Evolutionary conservation across 2,888 invertebrate genomes (phyloP), one percentile per base, ranked within the genome.

Genomic region (Leptopilina drosophilae): DNA sequence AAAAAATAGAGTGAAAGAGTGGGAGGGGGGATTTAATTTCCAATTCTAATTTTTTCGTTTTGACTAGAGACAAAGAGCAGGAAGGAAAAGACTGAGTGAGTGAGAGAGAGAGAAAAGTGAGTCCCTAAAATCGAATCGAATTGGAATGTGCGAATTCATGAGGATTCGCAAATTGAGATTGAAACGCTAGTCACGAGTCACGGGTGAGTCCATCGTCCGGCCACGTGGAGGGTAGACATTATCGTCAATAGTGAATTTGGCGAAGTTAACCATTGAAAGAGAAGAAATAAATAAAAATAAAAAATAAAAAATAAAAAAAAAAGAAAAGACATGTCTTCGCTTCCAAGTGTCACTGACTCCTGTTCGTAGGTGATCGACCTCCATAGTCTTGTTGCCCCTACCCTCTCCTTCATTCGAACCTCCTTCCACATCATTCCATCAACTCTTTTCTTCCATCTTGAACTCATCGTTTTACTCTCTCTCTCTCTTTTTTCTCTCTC

Each of bases 311-410:
- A 59, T 46, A 78, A 80, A 73, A 26, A 3, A 33, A 33, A 3
- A 33, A 33, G 33, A 33, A 33, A 33, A 65, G 62, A 75, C 62
- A 49, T 53, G 64, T 85, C 84, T 84, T 85, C 81, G 82, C 81
- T 80, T 82, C 85, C 85, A 90, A 90, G 91, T 91, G 91, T 91
- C 91, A 91, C 91, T 91, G 91, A 91, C 91, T 91, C 90, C 87
- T 81, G 90, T 88, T 86, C 91, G 89, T 91, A 91, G 91, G 91
- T 91, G 91, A 91, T 91, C 91, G 91, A 91, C 91, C 91, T 91
- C 91, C 88, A 89, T 89, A 88, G 87, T 84, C 83, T 87, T 87
- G 85, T 86, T 87, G 85, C 86, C 85, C 83, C 85, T 82, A 77
- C 77, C 80, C 78, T 79, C 78, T 64, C 64, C 49, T 42, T 42